Conservation (phyloP, 2,113 vertebrate species). For the Cochlearius cochlearius region DNA sequence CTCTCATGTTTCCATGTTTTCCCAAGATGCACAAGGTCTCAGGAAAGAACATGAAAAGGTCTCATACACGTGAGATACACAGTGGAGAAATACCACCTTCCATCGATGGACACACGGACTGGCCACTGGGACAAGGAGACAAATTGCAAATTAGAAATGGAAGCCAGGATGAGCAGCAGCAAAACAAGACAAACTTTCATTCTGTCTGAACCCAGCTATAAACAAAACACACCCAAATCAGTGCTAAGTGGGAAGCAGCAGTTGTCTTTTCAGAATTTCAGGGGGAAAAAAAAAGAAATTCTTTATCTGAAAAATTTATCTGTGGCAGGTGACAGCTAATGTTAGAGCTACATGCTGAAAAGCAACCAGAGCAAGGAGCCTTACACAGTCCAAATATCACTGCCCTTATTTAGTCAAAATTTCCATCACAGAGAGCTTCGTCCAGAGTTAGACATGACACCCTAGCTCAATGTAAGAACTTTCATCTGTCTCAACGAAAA, state of each 20-base stretch:
- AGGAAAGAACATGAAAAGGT: neutral
- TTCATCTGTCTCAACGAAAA: neutral
- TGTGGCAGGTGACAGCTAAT: neutral
- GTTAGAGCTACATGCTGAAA: neutral
- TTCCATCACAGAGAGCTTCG: neutral
- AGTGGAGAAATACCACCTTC: neutral
- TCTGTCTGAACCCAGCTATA: neutral
- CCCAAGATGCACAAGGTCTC: neutral
- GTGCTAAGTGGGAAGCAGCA: neutral
- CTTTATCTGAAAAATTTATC: neutral
- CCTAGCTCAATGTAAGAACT: neutral
- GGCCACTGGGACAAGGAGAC: neutral
- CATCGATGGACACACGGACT: fast-evolving
- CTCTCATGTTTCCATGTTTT: neutral
- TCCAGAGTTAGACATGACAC: neutral
- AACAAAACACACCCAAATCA: neutral
- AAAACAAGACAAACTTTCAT: neutral
- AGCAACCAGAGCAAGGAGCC: neutral
- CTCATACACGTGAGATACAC: neutral
- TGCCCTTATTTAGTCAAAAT: neutral
- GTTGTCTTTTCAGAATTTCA: neutral
- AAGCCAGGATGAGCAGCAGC: neutral
- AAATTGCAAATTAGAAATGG: neutral
- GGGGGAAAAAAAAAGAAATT: neutral
- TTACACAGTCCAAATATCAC: neutral